Evolutionary conservation across 2,113 vertebrate species (phyloP).

Genomic region (Entelurus aequoreus): DNA sequence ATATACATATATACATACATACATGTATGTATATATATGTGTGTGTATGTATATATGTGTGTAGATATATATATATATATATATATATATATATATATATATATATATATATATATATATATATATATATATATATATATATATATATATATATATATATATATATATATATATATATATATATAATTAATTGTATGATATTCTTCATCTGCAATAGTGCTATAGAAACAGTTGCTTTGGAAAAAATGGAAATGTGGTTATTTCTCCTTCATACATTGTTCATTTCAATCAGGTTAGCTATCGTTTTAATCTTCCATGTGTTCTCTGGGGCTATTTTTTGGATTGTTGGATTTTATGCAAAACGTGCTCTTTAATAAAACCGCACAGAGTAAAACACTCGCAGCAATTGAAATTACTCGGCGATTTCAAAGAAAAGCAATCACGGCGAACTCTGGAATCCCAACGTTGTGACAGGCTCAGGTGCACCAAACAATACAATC

Average conservation of each 20-base stretch:
- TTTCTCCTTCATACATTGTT: constrained; percentile 7
- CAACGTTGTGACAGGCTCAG: not conserved
- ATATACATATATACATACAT: too few species aligned
- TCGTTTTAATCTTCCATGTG: constrained; percentile 10
- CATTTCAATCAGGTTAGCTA: constrained; percentile 23
- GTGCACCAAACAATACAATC: constrained; percentile 22
- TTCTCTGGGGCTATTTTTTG: constrained; percentile 30
- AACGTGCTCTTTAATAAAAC: constrained; percentile 34
- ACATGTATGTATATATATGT: too few species aligned
- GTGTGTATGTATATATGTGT: too few species aligned
- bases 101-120: too few species aligned
- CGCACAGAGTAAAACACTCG: constrained; percentile 20
- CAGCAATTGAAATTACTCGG: constrained; percentile 28
- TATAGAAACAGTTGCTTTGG: not conserved
- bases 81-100: too few species aligned
- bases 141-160: too few species aligned
- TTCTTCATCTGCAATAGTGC: too few species aligned
- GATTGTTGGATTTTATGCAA: constrained; percentile 12
- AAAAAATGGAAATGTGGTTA: not conserved
- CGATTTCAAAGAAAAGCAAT: constrained; percentile 27
- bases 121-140: too few species aligned
- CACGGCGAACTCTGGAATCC: not conserved
- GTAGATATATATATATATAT: too few species aligned
- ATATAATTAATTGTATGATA: too few species aligned
- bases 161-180: too few species aligned